Base-by-base conservation (phyloP, 2,797 vertebrate species). In the Glyptemys insculpta region DNA sequence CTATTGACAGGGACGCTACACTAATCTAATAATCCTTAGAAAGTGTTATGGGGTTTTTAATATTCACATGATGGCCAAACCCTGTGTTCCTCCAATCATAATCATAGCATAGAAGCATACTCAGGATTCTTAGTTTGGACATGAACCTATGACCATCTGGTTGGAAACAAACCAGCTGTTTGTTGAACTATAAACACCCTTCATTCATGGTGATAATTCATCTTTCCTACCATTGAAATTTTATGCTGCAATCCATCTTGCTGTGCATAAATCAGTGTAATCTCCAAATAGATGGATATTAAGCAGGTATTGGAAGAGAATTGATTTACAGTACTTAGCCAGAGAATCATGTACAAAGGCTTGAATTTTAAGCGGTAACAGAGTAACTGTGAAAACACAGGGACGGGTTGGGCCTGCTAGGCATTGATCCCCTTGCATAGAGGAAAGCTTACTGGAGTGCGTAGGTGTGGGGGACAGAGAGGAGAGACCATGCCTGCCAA, bases 91-190 rank as follows among this genome's bases (percentile, higher is more conserved):
- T 94, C 95, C 92, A 95, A 90, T 95, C 1, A 1, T 91, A 95
- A 94, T 94, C 91, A 95, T 96, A 78, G n/a, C 72, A 82, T 88
- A 95, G 95, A 95, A 97, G 94, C 95, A 91, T 0, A 83, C 94
- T 98, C 94, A 96, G 92, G 90, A 95, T 87, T 80, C 2, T 11
- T 93, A 96, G 96, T 96, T 91, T 98, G 97, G 97, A 91, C 96
- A 92, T 95, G 89, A 96, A 96, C 91, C 90, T 90, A 62, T 92
- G 88, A 90, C 98, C 98, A 98, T 96, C 91, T 98, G 98, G 89
- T 90, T 37, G 0, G 19, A 62, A 82, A 89, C 57, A 95, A 97
- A 95, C 93, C 97, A 98, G 97, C 96, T 98, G 97, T 91, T 92
- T 96, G 95, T 92, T 1, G 4, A 96, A 87, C 88, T 96, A 94